phyloP scores from a whole-genome alignment of 2,797 vertebrate species.

The Sebastes cheni region DNA sequence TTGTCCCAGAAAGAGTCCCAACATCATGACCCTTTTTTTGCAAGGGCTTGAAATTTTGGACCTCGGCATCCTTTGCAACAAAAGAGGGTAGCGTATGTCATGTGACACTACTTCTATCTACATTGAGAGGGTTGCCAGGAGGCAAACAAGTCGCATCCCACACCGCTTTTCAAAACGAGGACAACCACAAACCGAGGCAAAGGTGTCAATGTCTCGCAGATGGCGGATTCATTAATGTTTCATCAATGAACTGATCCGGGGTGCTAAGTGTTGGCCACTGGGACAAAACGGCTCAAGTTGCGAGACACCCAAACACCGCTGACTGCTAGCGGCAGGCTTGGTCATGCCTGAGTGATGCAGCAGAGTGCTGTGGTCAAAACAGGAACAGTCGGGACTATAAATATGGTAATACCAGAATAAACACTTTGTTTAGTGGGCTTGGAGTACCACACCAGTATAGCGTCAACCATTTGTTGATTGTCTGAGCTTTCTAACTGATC shows the following conservation, averaged over 20 bases:
- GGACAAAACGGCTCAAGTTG: constrained; percentile 50
- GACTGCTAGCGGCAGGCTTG: constrained; percentile 1
- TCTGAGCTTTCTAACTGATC: neutral
- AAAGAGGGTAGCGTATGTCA: constrained; percentile 16
- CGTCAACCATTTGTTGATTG: neutral
- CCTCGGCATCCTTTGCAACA: neutral
- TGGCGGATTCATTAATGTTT: constrained; percentile 72
- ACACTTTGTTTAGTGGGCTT: neutral
- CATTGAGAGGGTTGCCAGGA: constrained; percentile 12
- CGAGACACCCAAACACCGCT: constrained; percentile 23
- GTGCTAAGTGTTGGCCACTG: constrained; percentile 47
- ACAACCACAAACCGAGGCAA: constrained; percentile 34
- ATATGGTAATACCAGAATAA: neutral
- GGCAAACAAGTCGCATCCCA: constrained; percentile 32
- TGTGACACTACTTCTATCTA: constrained; percentile 21
- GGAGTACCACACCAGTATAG: neutral
- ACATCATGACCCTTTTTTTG: neutral
- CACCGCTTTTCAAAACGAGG: constrained; percentile 20
- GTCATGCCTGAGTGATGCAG: constrained; percentile 19
- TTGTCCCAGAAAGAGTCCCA: neutral
- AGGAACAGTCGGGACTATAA: neutral
- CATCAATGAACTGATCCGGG: constrained; percentile 61
- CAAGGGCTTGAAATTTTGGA: constrained; percentile 1
- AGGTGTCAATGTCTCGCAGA: constrained; percentile 59
- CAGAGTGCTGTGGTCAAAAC: constrained; percentile 21